A percentile compares a stretch with the other conserved stretches of the same genome.
Conservation (phyloP, 2,113 vertebrate genomes). For the Rhinopomastus cyanomelas region DNA sequence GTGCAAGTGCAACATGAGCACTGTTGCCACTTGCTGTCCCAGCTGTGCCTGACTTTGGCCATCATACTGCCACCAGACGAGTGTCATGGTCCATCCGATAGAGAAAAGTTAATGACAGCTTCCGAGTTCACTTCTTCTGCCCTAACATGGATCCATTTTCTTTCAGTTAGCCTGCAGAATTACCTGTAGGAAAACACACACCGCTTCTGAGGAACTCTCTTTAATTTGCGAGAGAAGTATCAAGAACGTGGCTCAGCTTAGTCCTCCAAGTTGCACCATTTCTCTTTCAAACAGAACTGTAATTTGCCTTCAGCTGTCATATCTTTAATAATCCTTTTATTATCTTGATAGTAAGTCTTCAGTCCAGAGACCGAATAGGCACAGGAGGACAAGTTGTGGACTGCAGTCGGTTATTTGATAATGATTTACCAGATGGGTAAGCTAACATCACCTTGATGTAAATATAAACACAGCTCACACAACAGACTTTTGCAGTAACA, state of each 20-base stretch:
- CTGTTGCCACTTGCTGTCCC: neutral
- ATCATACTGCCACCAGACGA: neutral
- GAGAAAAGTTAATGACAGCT: neutral
- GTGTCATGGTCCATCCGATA: neutral
- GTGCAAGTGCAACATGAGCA: neutral
- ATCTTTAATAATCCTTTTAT: conserved; percentile 56
- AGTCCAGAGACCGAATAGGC: conserved; percentile 94
- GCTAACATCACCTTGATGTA: conserved; percentile 8
- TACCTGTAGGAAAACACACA: neutral
- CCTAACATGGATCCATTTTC: neutral
- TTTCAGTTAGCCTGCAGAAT: neutral
- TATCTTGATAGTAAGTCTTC: conserved; percentile 89
- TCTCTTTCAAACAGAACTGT: neutral
- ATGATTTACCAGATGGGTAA: conserved; percentile 95
- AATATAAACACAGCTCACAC: neutral
- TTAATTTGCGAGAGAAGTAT: neutral
- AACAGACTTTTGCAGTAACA: neutral
- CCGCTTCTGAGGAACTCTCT: neutral
- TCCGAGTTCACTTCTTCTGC: neutral
- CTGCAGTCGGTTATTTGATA: conserved; percentile 94
- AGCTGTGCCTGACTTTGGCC: fast-evolving
- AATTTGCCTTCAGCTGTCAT: neutral
- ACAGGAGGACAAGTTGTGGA: conserved; percentile 94
- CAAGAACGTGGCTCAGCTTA: neutral
- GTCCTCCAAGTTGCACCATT: neutral